phyloP scores from a whole-genome alignment of 2,113 vertebrate genomes.

The Cochlearius cochlearius region DNA sequence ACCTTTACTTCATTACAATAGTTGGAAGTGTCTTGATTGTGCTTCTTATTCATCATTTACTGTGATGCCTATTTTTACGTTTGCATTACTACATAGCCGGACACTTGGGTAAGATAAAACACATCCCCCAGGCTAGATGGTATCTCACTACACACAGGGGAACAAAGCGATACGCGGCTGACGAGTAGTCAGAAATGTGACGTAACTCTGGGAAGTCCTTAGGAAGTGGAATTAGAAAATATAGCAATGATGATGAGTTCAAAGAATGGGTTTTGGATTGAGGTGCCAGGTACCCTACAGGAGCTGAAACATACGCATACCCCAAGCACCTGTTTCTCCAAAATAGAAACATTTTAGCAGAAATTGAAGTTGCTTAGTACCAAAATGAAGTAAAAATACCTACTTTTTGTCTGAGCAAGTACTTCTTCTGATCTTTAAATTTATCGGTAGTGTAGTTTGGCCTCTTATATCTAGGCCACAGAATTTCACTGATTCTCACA shows the following conservation, averaged over 20 bases:
- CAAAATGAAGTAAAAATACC: neutral
- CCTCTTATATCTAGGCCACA: neutral
- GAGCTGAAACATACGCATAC: neutral
- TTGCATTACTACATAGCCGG: neutral
- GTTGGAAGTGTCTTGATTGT: neutral
- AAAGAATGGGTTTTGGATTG: neutral
- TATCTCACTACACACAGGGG: neutral
- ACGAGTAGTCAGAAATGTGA: neutral
- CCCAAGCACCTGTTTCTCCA: neutral
- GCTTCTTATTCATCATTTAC: neutral
- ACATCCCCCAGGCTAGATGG: neutral
- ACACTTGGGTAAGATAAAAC: neutral
- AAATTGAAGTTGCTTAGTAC: neutral
- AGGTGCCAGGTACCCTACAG: neutral
- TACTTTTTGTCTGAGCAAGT: neutral
- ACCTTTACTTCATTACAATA: neutral
- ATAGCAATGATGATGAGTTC: neutral
- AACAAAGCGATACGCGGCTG: fast-evolving
- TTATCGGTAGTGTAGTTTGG: neutral
- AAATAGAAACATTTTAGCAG: neutral
- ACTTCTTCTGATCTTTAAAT: neutral
- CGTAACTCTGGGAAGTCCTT: neutral
- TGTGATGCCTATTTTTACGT: neutral
- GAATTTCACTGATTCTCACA: neutral
- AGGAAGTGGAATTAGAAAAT: neutral